These are phyloP conservation scores for Yasuhikotakia modesta DNA, from an alignment of 2,797 vertebrate species.

Conservation along the genomic window DNA sequence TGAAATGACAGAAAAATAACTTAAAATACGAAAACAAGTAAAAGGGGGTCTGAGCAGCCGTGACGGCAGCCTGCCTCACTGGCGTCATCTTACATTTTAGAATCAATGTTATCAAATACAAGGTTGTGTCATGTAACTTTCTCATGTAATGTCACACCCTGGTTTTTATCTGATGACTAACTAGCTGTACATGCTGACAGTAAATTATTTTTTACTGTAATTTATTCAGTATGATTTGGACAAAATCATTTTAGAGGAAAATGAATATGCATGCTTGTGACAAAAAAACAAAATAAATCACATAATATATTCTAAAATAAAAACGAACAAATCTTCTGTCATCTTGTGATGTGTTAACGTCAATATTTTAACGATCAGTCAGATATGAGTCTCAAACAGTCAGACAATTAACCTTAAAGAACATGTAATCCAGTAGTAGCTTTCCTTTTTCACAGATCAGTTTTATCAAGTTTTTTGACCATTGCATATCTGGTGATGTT, in stretches of 20 bases:
- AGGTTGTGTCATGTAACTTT: background rate
- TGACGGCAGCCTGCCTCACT: too few relatives aligned
- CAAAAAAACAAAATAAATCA: slow-evolving; percentile 64
- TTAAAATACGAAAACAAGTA: too few relatives aligned
- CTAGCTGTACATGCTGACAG: background rate
- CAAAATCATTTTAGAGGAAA: background rate
- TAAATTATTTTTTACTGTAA: background rate
- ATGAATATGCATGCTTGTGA: slow-evolving; percentile 62
- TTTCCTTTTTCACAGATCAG: slow-evolving; percentile 80
- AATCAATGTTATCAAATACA: too few relatives aligned
- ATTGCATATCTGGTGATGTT: slow-evolving; percentile 74
- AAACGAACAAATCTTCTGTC: slow-evolving; percentile 77
- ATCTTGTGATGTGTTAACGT: slow-evolving; percentile 64
- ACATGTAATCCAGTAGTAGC: slow-evolving; percentile 76
- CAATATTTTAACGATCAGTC: slow-evolving; percentile 75
- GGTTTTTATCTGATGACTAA: background rate
- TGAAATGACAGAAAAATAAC: too few relatives aligned
- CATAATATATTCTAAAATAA: slow-evolving; percentile 45
- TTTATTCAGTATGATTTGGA: background rate
- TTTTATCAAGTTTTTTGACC: slow-evolving; percentile 80
- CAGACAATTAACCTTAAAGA: slow-evolving; percentile 73
- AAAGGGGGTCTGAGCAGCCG: too few relatives aligned
- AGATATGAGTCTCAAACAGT: slow-evolving; percentile 69
- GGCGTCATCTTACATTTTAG: too few relatives aligned
- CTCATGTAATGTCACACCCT: background rate